A percentile compares a stretch with the other conserved stretches of the same genome.
Evolutionary conservation across 2,113 vertebrate species (phyloP).

Genomic region (Penelope pileata): DNA sequence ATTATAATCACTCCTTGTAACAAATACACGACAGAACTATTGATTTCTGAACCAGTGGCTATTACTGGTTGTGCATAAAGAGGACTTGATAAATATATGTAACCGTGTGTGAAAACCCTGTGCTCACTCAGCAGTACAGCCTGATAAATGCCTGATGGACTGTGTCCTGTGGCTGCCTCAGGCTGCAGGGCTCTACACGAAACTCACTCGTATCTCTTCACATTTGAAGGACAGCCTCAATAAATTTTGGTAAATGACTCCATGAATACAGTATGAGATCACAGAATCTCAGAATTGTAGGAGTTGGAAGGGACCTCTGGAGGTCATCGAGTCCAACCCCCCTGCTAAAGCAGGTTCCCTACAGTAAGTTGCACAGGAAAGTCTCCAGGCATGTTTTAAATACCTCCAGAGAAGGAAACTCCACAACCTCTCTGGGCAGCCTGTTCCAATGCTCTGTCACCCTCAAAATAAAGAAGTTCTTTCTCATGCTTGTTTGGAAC

Average conservation of each 20-base stretch:
- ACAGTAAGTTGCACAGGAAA: not conserved
- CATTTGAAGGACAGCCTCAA: not conserved
- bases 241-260: not conserved
- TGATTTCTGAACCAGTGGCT: not conserved
- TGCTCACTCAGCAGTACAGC: not conserved
- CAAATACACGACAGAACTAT: not conserved
- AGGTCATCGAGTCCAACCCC: not conserved
- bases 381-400: no score
- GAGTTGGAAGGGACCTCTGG: not conserved
- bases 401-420: no score
- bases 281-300: not conserved
- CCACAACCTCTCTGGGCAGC: no score
- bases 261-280: not conserved
- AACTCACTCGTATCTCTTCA: not conserved
- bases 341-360: not conserved
- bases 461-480: no score
- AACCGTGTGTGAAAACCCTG: not conserved
- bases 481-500: no score
- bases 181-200: not conserved
- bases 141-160: not conserved
- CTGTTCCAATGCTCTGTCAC: no score
- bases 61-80: not conserved
- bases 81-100: not conserved
- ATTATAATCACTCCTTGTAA: slow-evolving; percentile 3
- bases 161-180: not conserved